A percentile compares a stretch with the other conserved stretches of the same genome.
Conservation (phyloP, 2,888 invertebrate genomes). For the Smittia sp. region DNA sequence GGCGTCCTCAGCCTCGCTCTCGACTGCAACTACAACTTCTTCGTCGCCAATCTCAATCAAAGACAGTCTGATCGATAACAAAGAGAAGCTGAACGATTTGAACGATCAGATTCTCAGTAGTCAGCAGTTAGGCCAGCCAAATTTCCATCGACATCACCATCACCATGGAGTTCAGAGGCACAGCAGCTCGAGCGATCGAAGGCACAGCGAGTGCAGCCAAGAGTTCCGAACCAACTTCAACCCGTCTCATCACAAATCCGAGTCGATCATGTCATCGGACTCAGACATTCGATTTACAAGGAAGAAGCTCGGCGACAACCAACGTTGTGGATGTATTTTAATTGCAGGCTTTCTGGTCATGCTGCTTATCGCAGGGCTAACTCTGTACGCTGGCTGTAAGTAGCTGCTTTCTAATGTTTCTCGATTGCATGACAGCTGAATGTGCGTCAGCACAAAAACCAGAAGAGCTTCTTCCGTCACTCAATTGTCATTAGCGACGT, state of each 20-base stretch:
- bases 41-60: slow-evolving; percentile 37
- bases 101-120: slow-evolving; percentile 40
- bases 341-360: slow-evolving; percentile 79
- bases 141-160: slow-evolving; percentile 38
- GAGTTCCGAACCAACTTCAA: slow-evolving; percentile 31
- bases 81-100: slow-evolving; percentile 39
- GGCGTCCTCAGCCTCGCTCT: background rate
- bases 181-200: background rate
- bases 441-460: slow-evolving; percentile 48
- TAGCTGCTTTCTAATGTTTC: slow-evolving; percentile 44
- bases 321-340: slow-evolving; percentile 84
- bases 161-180: slow-evolving; percentile 16
- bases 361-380: slow-evolving; percentile 67
- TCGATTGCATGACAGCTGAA: background rate
- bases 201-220: slow-evolving; percentile 10
- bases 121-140: slow-evolving; percentile 26
- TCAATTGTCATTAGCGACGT: background rate
- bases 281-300: slow-evolving; percentile 87
- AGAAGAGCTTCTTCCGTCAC: background rate
- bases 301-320: slow-evolving; percentile 78
- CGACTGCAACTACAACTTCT: slow-evolving; percentile 28
- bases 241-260: slow-evolving; percentile 55
- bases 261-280: slow-evolving; percentile 80
- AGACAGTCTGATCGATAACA: slow-evolving; percentile 39
- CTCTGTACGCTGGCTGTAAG: slow-evolving; percentile 64